phyloP scores from a whole-genome alignment of 2,797 vertebrate species.

The Pangasius djambal region DNA sequence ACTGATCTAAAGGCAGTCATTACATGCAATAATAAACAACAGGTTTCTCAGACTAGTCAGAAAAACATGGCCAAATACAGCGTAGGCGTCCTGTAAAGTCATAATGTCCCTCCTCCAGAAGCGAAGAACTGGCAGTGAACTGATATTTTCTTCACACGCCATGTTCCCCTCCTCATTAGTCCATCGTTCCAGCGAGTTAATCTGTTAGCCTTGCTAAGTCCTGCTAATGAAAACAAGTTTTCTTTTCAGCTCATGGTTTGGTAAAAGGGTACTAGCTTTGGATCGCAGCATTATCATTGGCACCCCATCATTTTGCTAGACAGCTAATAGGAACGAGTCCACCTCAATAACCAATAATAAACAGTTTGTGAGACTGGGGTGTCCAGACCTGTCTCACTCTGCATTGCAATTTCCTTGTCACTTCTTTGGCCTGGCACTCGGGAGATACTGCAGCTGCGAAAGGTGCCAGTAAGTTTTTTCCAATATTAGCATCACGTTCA shows the following conservation, averaged over 20 bases:
- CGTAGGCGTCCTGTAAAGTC: conserved; percentile 50
- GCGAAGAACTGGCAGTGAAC: conserved; percentile 63
- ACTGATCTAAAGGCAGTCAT: conserved; percentile 72
- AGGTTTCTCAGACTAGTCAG: conserved; percentile 52
- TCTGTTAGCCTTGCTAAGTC: conserved; percentile 54
- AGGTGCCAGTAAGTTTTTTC: conserved; percentile 55
- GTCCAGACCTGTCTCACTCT: conserved; percentile 30
- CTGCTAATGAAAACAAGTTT: conserved; percentile 46
- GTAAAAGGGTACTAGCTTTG: conserved; percentile 8
- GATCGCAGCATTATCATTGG: conserved; percentile 32
- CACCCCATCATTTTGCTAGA: conserved; percentile 47
- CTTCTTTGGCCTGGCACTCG: conserved; percentile 44
- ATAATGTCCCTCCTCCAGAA: conserved; percentile 10
- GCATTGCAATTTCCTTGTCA: conserved; percentile 47
- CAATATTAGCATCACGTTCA: not conserved
- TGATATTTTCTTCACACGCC: conserved; percentile 35
- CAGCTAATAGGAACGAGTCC: conserved; percentile 54
- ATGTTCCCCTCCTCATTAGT: conserved; percentile 59
- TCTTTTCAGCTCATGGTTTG: conserved; percentile 15
- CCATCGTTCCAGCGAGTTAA: conserved; percentile 62
- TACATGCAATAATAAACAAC: conserved; percentile 62
- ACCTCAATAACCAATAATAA: conserved; percentile 40
- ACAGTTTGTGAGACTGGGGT: conserved; percentile 18
- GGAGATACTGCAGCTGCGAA: conserved; percentile 58
- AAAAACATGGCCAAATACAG: conserved; percentile 60